Percentiles rank a stretch among this genome's conserved stretches.
Evolutionary conservation across 2,888 invertebrate species (phyloP).

Genomic region (Galeruca laticollis): DNA sequence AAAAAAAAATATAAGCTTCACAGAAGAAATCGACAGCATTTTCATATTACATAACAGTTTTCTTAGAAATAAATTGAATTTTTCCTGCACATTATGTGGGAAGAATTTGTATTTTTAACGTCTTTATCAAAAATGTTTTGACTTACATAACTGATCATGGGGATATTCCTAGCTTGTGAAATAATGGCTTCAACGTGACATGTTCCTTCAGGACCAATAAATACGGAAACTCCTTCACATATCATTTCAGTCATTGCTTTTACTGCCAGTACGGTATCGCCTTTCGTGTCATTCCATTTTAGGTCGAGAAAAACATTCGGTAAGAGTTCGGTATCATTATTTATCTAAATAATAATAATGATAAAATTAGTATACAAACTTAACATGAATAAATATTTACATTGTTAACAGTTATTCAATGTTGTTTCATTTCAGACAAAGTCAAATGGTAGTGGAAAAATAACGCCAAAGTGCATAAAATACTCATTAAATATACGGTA

Average conservation of each 20-base stretch:
- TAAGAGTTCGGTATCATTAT: constrained; percentile 76
- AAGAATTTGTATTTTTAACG: too few species aligned
- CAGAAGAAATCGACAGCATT: too few species aligned
- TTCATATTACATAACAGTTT: background rate
- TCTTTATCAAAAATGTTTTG: background rate
- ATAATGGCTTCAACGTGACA: constrained; percentile 96
- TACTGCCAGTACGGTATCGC: constrained; percentile 87
- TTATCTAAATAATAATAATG: constrained; percentile 70
- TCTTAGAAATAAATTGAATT: background rate
- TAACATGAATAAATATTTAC: too few species aligned
- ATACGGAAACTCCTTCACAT: constrained; percentile 88
- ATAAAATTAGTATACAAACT: background rate
- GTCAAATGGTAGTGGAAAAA: too few species aligned
- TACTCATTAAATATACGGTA: too few species aligned
- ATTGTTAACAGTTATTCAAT: too few species aligned
- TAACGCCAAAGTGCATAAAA: too few species aligned
- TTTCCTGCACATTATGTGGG: background rate
- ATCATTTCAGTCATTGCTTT: constrained; percentile 90
- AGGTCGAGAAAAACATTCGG: constrained; percentile 80
- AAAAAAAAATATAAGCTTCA: too few species aligned
- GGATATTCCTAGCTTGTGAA: constrained; percentile 92
- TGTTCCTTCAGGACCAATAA: constrained; percentile 95
- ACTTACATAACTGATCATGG: constrained; percentile 98
- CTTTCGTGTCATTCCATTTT: constrained; percentile 87
- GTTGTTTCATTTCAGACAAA: too few species aligned